Evolutionary conservation across 2,797 vertebrate species (phyloP), one percentile per base, ranked within the genome.

Genomic region (Leptoclinus maculatus): DNA sequence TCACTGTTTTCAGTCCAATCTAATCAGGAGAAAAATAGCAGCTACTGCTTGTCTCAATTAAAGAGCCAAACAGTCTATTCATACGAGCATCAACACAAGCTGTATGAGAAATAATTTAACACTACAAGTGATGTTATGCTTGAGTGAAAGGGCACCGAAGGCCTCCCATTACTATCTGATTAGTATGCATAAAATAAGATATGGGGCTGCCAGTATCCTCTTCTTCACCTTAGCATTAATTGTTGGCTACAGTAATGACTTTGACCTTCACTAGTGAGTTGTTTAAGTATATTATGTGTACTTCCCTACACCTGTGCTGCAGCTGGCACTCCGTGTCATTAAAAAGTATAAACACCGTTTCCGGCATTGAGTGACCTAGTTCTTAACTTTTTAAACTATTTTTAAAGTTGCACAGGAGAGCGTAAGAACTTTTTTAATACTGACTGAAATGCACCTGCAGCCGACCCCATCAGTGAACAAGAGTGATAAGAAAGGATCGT

Each of bases 211-310:
- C 87, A 83, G 85, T 66, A 87, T 91, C 89, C 89, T 88, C 83
- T 88, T 85, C 88, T 79, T 93, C 91, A 91, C 89, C 86, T 91
- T 79, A 84, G 84, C 81, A 80, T 89, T 92, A 91, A 91, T 92
- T 91, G 90, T 91, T 88, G 80, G 80, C 83, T 76, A 81, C 85
- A 84, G 79, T 92, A 91, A 93, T 93, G 90, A 94, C 86, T 92
- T 83, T 91, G 89, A 92, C 93, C 92, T 93, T 93, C 87, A 83
- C 77, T 73, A 59, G 66, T 67, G 66, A 87, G 76, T 83, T 88
- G 43, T 80, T 87, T 73, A 73, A 83, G 57, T 84, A 70, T 82
- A 84, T 72, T 84, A 76, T 86, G 73, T 88, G 76, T 63, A 62
- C 78, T 75, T 81, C 65, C 59, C 43, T 51, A 43, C 87, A 87